phyloP scores from a whole-genome alignment of 2,888 invertebrate species.

The Cheilosia pagana region DNA sequence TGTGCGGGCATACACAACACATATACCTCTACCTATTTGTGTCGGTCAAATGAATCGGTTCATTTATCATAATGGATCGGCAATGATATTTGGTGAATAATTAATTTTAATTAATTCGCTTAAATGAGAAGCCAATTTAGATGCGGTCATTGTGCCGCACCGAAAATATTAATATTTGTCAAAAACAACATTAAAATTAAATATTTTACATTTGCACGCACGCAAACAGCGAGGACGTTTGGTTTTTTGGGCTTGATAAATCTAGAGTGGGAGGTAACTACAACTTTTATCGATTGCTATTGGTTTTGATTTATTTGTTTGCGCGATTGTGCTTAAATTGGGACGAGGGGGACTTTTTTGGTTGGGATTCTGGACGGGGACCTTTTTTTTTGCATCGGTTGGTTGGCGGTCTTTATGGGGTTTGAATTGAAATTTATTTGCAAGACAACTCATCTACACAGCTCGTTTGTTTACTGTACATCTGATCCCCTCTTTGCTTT shows the following conservation, averaged over 20 bases:
- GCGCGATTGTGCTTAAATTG: neutral
- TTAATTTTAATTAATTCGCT: slow-evolving; percentile 55
- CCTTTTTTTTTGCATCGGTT: too few relatives aligned
- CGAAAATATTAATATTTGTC: slow-evolving; percentile 38
- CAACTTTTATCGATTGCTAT: slow-evolving; percentile 6
- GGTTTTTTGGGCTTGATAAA: neutral
- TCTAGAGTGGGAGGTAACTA: neutral
- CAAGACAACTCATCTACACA: too few relatives aligned
- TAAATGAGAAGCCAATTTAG: slow-evolving; percentile 44
- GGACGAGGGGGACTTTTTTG: neutral
- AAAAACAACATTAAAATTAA: slow-evolving; percentile 26
- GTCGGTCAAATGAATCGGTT: slow-evolving; percentile 41
- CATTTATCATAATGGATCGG: slow-evolving; percentile 50
- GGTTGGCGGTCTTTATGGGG: too few relatives aligned
- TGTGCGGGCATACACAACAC: neutral
- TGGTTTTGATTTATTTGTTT: slow-evolving; percentile 20
- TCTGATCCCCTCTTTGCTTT: too few relatives aligned
- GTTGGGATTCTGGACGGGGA: too few relatives aligned
- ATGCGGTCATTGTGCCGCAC: slow-evolving; percentile 19
- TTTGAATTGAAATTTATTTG: too few relatives aligned
- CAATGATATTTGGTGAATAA: slow-evolving; percentile 52
- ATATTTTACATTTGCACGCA: neutral
- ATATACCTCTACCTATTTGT: too few relatives aligned
- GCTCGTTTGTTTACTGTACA: too few relatives aligned
- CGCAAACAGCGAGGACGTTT: neutral